These are phyloP conservation scores for Scaptomyza tumidula DNA, from an alignment of 2,888 invertebrate genomes.

Conservation along the genomic window DNA sequence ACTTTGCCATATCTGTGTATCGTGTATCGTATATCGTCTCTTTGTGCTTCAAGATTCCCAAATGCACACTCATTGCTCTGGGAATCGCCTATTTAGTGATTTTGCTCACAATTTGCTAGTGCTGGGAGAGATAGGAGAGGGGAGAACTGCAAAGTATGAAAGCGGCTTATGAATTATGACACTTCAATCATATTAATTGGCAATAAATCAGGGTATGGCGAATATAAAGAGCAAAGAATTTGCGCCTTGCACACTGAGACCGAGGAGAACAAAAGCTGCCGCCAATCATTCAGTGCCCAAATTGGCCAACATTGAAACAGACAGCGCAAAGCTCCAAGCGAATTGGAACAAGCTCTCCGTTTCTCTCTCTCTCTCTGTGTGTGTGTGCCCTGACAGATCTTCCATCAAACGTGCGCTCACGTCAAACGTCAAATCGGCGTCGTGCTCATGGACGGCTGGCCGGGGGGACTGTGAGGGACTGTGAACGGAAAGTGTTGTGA, in stretches of 20 bases:
- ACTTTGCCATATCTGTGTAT: background rate
- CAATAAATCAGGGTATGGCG: constrained; percentile 76
- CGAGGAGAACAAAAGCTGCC: constrained; percentile 74
- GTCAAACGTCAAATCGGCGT: constrained; percentile 73
- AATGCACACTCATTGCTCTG: constrained; percentile 35
- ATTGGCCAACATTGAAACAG: constrained; percentile 79
- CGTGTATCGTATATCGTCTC: constrained; percentile 1
- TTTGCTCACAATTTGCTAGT: constrained; percentile 16
- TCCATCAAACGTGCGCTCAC: constrained; percentile 77
- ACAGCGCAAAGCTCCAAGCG: constrained; percentile 72
- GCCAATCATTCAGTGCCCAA: constrained; percentile 78
- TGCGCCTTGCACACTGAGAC: constrained; percentile 22
- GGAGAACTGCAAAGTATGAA: constrained; percentile 15
- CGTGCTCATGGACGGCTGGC: constrained; percentile 52
- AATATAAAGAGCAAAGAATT: constrained; percentile 54
- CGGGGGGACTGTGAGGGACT: background rate
- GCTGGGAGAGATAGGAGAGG: background rate
- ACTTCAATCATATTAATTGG: constrained; percentile 81
- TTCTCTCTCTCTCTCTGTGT: background rate
- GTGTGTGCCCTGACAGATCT: constrained; percentile 68
- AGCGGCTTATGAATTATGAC: constrained; percentile 72
- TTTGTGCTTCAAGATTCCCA: constrained; percentile 19
- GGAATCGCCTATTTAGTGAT: constrained; percentile 18
- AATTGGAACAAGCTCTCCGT: constrained; percentile 65
- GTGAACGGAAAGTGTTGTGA: constrained; percentile 70